phyloP scores from a whole-genome alignment of 2,113 vertebrate species.

The Bubo bubo region DNA sequence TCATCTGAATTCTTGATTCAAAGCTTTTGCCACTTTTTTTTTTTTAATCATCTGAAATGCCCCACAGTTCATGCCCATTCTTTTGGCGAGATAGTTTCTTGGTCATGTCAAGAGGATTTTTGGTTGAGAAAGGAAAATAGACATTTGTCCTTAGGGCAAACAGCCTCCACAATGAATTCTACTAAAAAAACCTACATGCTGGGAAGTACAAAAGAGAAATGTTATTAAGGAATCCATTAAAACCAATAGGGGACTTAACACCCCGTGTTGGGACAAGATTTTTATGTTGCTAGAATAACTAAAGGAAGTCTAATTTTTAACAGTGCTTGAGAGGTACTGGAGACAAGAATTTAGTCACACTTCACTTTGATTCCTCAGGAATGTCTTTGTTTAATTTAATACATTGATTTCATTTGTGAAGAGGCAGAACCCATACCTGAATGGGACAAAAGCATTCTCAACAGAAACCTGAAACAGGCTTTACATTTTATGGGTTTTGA shows the following conservation, averaged over 20 bases:
- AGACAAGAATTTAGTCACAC: slow-evolving; percentile 76
- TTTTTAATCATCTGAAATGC: not conserved
- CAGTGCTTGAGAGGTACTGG: slow-evolving; percentile 50
- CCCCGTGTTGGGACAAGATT: slow-evolving; percentile 59
- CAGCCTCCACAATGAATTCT: not conserved
- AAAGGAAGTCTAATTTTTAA: slow-evolving; percentile 72
- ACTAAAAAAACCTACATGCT: slow-evolving; percentile 6
- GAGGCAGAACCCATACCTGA: slow-evolving; percentile 46
- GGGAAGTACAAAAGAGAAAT: slow-evolving; percentile 62
- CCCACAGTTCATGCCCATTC: not conserved
- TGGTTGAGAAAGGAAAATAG: not conserved
- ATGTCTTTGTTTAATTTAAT: slow-evolving; percentile 75
- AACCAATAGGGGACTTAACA: slow-evolving; percentile 29
- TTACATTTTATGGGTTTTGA: slow-evolving; percentile 45
- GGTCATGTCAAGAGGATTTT: not conserved
- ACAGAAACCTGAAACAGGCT: slow-evolving; percentile 55
- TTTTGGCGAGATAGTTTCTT: not conserved
- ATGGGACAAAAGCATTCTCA: slow-evolving; percentile 60
- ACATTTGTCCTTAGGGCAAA: not conserved
- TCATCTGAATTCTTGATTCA: slow-evolving; percentile 35
- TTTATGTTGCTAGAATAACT: slow-evolving; percentile 6
- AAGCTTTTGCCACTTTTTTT: slow-evolving; percentile 14
- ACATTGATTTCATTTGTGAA: slow-evolving; percentile 29
- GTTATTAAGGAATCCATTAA: slow-evolving; percentile 56
- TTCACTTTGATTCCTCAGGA: slow-evolving; percentile 64